Base-by-base conservation (phyloP, 2,888 invertebrate species). In the Sinotaia quadrata region DNA sequence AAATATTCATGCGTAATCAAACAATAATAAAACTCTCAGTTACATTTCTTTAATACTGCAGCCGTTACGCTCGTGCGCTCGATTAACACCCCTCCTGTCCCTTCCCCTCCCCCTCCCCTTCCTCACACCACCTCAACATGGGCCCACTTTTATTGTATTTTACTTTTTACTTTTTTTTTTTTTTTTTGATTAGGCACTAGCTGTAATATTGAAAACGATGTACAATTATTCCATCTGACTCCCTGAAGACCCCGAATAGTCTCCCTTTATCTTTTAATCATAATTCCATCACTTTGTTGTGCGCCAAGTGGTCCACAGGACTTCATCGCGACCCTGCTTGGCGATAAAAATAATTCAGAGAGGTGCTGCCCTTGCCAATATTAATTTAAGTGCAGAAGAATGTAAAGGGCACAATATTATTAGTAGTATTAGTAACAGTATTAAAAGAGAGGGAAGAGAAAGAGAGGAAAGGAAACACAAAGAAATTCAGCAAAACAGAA, bases 181-280 rank as follows among this genome's bases (percentile, higher is more conserved):
- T n/a, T n/a, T n/a, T n/a, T n/a, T n/a, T n/a, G n/a, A n/a, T n/a
- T n/a, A n/a, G n/a, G n/a, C n/a, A n/a, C n/a, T n/a, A n/a, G n/a
- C n/a, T n/a, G n/a, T n/a, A n/a, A 41, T 34, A 58, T 58, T 58
- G 37, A 37, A 21, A 58, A 59, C 24, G 33, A 24, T 56, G 56
- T 65, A 54, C 65, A 65, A 65, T 65, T 65, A 65, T 65, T 65
- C 31, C 65, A 27, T 41, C 52, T 31, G 33, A 44, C 65, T 56
- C 65, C 58, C 67, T n/a, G n/a, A 58, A 67, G 65, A 33, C 27
- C 31, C 15, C n/a, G 18, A 31, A 12, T 21, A 15, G 44, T 44
- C 41, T 37, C n/a, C 52, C 31, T 65, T 36, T 65, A 52, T 65
- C 56, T 65, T 54, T 54, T 65, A 52, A 56, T 65, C 65, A 65